phyloP scores from a whole-genome alignment of 2,797 vertebrate genomes.

The Chaetodon trifasciatus region DNA sequence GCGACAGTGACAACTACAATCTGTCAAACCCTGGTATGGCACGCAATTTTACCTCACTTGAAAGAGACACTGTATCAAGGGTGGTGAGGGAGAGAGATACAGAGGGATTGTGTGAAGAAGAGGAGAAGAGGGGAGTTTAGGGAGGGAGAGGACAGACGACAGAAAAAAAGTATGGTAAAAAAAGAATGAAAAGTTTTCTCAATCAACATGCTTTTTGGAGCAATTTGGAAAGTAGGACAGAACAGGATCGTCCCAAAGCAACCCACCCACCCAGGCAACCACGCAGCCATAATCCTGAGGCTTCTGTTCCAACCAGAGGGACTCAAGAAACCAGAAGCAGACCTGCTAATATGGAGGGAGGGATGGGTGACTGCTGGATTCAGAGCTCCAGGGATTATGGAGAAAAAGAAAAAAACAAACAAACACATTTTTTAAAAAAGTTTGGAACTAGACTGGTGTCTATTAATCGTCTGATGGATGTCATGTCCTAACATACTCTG shows the following conservation, averaged over 20 bases:
- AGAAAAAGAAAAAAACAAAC: constrained; percentile 57
- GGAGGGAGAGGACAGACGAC: background rate
- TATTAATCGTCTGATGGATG: background rate
- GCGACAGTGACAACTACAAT: constrained; percentile 44
- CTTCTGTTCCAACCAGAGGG: constrained; percentile 40
- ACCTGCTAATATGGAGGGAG: constrained; percentile 18
- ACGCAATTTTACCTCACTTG: constrained; percentile 64
- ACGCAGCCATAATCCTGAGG: constrained; percentile 41
- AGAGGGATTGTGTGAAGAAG: constrained; percentile 14
- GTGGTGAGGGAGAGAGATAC: constrained; percentile 25
- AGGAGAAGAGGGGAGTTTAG: constrained; percentile 4
- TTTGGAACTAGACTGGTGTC: constrained; percentile 28
- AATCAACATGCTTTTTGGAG: constrained; percentile 74
- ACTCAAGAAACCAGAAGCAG: constrained; percentile 56
- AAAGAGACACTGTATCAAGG: constrained; percentile 57
- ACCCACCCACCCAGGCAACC: constrained; percentile 8
- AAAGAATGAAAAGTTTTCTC: constrained; percentile 31
- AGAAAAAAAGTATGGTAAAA: background rate
- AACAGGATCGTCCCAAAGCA: constrained; percentile 44
- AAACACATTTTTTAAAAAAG: constrained; percentile 45
- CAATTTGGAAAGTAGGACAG: constrained; percentile 77
- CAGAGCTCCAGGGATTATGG: constrained; percentile 52
- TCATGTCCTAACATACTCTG: background rate
- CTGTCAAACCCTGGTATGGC: constrained; percentile 55
- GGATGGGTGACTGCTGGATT: constrained; percentile 31